Base-by-base conservation (phyloP, 2,113 vertebrate species). In the Petromus typicus region DNA sequence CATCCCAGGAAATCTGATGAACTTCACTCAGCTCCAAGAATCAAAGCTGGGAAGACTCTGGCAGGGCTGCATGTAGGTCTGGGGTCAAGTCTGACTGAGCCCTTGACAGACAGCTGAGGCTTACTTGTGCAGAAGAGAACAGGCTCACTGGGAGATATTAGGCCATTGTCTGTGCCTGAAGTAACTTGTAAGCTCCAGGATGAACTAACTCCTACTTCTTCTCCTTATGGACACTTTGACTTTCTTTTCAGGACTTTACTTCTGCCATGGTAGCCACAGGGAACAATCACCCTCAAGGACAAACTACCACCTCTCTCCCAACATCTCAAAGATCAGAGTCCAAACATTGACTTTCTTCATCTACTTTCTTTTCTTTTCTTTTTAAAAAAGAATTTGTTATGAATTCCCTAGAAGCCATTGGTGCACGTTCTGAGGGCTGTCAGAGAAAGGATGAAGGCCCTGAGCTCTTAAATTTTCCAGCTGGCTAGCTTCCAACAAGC, bases 381-480 rank as follows among this genome's bases (percentile, higher is more conserved):
- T 89, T 96, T 92, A 7, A 7, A 66, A 2, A 98, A 94, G 79
- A 78, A n/a, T 51, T 96, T 93, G 63, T 94, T 89, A 95, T 51
- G 81, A 97, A 93, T 51, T 91, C 96, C 91, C 94, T 97, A 95
- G 97, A 97, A 96, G 93, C 86, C 51, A 86, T 45, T 20, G 56
- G 92, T 95, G 13, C 17, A 54, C 20, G 37, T 84, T 83, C 57
- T 56, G 64, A 78, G 43, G 86, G 61, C 0, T 6, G n/a, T 20
- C 61, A 66, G 40, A 84, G 30, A 20, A 87, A 64, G 4, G 17
- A 43, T n/a, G n/a, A 83, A 22, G 20, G 34, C 67, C 25, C 27
- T 43, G 48, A 67, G 23, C 22, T 34, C 18, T 51, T 84, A 51
- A 2, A 45, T 83, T 87, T 94, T 75, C 59, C 57, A 84, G 86